Conservation (phyloP, 2,888 invertebrate genomes). For the Tenthredo notha region DNA sequence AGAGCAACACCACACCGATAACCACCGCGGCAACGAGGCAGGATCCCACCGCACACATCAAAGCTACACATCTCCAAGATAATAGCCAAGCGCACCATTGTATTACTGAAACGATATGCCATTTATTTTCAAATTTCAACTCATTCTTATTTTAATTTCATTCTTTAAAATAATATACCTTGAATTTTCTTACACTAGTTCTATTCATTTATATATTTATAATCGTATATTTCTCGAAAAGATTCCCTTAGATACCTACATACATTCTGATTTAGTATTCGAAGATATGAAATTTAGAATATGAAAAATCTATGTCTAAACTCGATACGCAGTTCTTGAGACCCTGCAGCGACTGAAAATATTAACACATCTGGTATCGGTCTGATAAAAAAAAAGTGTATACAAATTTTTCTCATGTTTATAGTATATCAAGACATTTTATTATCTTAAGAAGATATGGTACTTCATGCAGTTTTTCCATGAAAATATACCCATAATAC, state of each 20-base stretch:
- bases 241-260: not conserved
- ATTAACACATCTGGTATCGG: not conserved
- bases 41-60: constrained; percentile 65
- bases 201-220: not conserved
- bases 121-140: not conserved
- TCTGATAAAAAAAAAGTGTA: not conserved
- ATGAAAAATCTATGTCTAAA: not conserved
- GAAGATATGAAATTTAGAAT: not conserved
- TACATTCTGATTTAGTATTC: not conserved
- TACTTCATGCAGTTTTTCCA: not conserved
- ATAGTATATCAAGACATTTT: not conserved
- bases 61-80: constrained; percentile 67
- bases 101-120: constrained; percentile 62
- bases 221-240: not conserved
- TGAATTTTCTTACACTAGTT: not conserved
- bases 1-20: constrained; percentile 60
- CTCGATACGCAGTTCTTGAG: not conserved
- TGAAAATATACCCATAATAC: not conserved
- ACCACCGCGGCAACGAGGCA: constrained; percentile 64
- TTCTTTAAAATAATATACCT: not conserved
- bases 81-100: constrained; percentile 63
- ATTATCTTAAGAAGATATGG: not conserved
- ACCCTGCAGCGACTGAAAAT: not conserved
- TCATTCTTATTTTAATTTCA: not conserved
- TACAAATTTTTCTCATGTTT: not conserved